phyloP scores from a whole-genome alignment of 2,888 invertebrate genomes.

The Leptinotarsa rubiginosa region DNA sequence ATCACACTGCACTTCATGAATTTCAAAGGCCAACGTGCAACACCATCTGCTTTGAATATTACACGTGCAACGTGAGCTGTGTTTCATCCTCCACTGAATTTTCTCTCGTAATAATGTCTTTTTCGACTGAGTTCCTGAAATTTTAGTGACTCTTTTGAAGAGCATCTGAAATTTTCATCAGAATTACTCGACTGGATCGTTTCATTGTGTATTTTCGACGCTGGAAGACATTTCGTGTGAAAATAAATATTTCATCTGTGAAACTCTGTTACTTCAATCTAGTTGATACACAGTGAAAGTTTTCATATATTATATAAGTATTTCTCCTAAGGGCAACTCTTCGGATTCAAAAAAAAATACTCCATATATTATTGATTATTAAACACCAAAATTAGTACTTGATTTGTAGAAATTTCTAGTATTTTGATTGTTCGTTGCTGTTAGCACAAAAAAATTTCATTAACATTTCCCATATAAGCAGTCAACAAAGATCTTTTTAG shows the following conservation, averaged over 20 bases:
- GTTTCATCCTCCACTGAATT: conserved; percentile 2
- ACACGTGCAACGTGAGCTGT: neutral
- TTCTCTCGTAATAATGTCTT: neutral
- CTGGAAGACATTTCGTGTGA: neutral
- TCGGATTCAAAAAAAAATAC: neutral
- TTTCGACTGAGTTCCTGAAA: neutral
- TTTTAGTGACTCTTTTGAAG: neutral
- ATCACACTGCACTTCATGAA: conserved; percentile 1
- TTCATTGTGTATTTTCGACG: neutral
- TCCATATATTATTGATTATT: too few species aligned
- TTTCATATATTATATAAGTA: too few species aligned
- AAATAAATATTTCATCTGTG: neutral
- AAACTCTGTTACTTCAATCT: neutral
- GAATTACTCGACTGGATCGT: neutral
- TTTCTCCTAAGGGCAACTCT: neutral
- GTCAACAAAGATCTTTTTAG: too few species aligned
- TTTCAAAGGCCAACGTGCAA: neutral
- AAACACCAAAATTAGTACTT: too few species aligned
- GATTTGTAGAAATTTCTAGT: too few species aligned
- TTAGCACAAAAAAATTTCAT: too few species aligned
- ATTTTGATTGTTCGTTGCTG: too few species aligned
- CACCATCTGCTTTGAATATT: conserved; percentile 4
- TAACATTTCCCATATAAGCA: too few species aligned
- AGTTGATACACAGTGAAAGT: neutral
- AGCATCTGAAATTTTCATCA: neutral